Evolutionary conservation across 2,797 vertebrate species (phyloP), one percentile per base, ranked within the genome.

Genomic region (Muraenolepis orangiensis): DNA sequence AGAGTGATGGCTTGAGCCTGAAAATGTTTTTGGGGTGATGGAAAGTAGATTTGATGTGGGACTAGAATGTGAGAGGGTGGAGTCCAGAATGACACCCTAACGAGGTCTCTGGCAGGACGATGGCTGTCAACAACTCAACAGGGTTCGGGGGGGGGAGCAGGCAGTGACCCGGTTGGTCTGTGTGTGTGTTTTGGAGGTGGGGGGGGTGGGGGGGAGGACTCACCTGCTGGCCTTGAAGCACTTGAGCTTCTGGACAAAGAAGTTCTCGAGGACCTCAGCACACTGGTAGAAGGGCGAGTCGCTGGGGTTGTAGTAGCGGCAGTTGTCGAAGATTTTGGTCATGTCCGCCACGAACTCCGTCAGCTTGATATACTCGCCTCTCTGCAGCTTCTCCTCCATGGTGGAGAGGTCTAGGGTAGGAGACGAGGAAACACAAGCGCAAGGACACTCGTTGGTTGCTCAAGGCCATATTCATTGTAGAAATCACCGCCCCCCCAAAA

Each of bases 321-420:
- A 99, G 92, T 99, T 99, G 93, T 99, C 97, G 84, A 99, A 99
- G 93, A 99, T 97, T 96, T 97, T 97, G 96, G 97, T 99, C 97
- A 99, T 98, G 91, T 99, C 97, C 70, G 96, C 97, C 86, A 99
- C 97, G 81, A 98, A 99, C 90, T 99, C 97, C 0, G 97, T 98
- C 87, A 99, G 94, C 89, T 97, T 99, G 89, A 95, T 92, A 88
- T 99, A 99, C 86, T 95, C 95, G 40, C 94, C 95, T 72, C 95
- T 96, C 90, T 96, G 93, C 84, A 98, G 85, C 90, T 96, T 93
- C 85, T 98, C 96, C 83, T 99, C 97, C 95, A 99, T 98, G 82
- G 96, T 98, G 73, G 96, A 95, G 81, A 99, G 96, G 90, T 99
- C 97, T 98, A 30, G 42, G 46, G 28, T 3, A 64, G 57, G 57